Evolutionary conservation across 2,113 vertebrate genomes (phyloP).

Genomic region (Eidolon helvum): DNA sequence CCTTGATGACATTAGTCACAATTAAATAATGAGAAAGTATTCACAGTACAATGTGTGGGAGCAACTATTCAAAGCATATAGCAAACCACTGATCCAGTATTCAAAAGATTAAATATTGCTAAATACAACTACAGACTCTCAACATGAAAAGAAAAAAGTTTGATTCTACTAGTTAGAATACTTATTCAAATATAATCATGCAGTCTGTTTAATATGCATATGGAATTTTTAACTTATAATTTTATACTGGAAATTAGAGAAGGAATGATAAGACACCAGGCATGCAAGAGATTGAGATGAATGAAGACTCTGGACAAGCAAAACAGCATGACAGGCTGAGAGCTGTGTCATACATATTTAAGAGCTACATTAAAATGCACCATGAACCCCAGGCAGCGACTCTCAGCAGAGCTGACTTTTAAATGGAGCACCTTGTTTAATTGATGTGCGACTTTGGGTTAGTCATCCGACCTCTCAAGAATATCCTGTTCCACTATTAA

Average conservation of each 20-base stretch:
- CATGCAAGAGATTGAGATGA: not conserved
- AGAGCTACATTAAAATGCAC: slow-evolving; percentile 39
- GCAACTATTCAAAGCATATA: slow-evolving; percentile 33
- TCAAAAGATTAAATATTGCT: not conserved
- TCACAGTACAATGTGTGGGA: slow-evolving; percentile 40
- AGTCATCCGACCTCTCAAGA: slow-evolving; percentile 44
- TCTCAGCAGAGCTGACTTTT: slow-evolving; percentile 26
- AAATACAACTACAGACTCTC: not conserved
- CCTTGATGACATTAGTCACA: slow-evolving; percentile 39
- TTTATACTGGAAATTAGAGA: slow-evolving; percentile 31
- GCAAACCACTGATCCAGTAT: not conserved
- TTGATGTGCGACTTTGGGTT: slow-evolving; percentile 9
- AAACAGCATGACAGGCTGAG: not conserved
- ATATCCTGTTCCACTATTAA: slow-evolving; percentile 15
- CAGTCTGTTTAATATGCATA: not conserved
- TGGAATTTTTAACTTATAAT: not conserved
- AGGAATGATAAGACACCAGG: not conserved
- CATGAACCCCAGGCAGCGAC: not conserved
- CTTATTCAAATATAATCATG: not conserved
- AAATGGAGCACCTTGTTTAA: slow-evolving; percentile 44
- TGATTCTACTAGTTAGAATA: not conserved
- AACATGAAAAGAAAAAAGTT: not conserved
- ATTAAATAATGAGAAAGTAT: slow-evolving; percentile 52
- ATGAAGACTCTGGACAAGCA: slow-evolving; percentile 27
- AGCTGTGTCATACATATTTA: slow-evolving; percentile 31